A percentile compares a stretch with the other conserved stretches of the same genome.
Evolutionary conservation across 2,888 invertebrate genomes (phyloP).

Genomic region (Drosophila leonis): DNA sequence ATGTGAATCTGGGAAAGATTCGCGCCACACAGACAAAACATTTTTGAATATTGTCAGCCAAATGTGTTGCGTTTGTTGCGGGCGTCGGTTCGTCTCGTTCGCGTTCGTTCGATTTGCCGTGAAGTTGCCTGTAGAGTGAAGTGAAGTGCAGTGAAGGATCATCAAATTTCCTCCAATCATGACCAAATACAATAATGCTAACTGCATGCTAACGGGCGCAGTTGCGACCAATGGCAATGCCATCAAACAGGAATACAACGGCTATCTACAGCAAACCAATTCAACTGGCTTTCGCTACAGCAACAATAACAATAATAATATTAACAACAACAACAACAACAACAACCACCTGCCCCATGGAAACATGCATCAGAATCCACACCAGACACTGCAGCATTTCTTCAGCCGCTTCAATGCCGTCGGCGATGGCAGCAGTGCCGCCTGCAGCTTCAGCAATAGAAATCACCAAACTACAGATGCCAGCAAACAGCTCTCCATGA

Average conservation of each 20-base stretch:
- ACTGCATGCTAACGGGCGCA: constrained; percentile 42
- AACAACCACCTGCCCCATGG: constrained; percentile 19
- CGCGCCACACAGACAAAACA: constrained; percentile 28
- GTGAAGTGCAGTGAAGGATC: constrained; percentile 23
- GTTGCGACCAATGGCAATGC: constrained; percentile 13
- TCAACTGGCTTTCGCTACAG: constrained; percentile 41
- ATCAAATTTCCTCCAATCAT: constrained; percentile 34
- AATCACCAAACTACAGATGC: constrained; percentile 46
- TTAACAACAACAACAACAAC: constrained; percentile 11
- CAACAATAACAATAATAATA: constrained; percentile 6
- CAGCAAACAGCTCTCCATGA: constrained; percentile 66
- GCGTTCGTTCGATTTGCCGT: constrained; percentile 5
- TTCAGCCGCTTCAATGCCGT: constrained; percentile 80
- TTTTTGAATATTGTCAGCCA: constrained; percentile 72
- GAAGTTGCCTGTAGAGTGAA: constrained; percentile 11
- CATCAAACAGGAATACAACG: constrained; percentile 74
- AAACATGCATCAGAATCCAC: constrained; percentile 60
- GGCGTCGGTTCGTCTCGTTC: constrained; percentile 64
- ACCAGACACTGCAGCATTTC: constrained; percentile 80
- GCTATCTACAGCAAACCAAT: constrained; percentile 50
- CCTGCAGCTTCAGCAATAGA: constrained; percentile 54
- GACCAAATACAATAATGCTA: constrained; percentile 74
- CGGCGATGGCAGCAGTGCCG: constrained; percentile 55
- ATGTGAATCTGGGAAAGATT: constrained; percentile 45
- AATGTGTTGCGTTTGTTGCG: constrained; percentile 81